Percentiles rank a stretch among this genome's conserved stretches.
Evolutionary conservation across 2,888 invertebrate species (phyloP).

Genomic region (Lasius fuliginosus): DNA sequence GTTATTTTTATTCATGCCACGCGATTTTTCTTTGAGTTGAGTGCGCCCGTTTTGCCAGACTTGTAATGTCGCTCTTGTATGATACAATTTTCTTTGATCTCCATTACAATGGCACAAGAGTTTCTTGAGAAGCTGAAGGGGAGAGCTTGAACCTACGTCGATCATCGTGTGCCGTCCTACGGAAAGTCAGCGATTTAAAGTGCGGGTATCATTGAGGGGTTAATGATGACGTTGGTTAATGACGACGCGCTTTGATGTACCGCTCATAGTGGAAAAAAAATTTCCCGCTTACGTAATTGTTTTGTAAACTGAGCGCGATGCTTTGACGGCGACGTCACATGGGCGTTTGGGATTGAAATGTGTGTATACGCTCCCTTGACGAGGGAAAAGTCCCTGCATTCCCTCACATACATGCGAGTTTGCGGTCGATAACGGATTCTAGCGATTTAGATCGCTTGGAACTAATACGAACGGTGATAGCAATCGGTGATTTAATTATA

Average conservation of each 20-base stretch:
- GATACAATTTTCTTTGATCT: constrained; percentile 79
- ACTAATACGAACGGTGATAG: constrained; percentile 37
- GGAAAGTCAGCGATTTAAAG: constrained; percentile 69
- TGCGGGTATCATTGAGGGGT: constrained; percentile 67
- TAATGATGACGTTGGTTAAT: constrained; percentile 74
- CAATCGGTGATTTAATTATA: constrained; percentile 48
- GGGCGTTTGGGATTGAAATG: constrained; percentile 63
- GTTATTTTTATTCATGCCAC: not conserved
- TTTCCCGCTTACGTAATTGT: constrained; percentile 72
- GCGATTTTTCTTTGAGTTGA: constrained; percentile 13
- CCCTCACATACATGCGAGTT: constrained; percentile 23
- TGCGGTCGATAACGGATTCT: constrained; percentile 43
- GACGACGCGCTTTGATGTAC: constrained; percentile 71
- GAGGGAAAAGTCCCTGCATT: constrained; percentile 64
- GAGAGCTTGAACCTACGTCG: constrained; percentile 47
- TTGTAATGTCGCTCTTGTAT: constrained; percentile 58
- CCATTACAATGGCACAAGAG: constrained; percentile 78
- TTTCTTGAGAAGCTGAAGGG: constrained; percentile 48
- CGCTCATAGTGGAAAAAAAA: constrained; percentile 65
- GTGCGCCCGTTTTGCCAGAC: not conserved
- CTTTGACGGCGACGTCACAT: constrained; percentile 67
- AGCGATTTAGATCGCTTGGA: constrained; percentile 39
- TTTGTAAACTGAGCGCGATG: constrained; percentile 72
- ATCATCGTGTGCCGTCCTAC: constrained; percentile 65
- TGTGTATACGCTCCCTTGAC: constrained; percentile 62